Evolutionary conservation across 2,113 vertebrate species (phyloP).

Genomic region (Gavialis gangeticus): DNA sequence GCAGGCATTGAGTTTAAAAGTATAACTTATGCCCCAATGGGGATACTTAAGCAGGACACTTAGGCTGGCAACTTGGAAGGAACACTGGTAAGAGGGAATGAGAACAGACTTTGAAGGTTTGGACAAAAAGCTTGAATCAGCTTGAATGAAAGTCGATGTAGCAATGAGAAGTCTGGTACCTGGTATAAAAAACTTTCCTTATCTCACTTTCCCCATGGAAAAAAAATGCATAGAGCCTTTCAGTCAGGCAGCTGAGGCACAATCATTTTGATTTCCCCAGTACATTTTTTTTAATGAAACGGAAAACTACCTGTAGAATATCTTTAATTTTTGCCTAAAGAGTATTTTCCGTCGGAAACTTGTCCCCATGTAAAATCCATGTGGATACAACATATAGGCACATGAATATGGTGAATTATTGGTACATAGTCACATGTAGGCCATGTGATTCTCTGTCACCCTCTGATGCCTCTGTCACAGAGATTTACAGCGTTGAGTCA

Average conservation of each 20-base stretch:
- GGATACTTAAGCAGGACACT: neutral
- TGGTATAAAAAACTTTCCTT: neutral
- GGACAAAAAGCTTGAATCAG: neutral
- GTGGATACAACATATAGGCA: no score
- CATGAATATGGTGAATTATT: neutral
- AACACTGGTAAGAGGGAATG: neutral
- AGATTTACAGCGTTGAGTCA: neutral
- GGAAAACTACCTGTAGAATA: no score
- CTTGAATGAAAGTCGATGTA: neutral
- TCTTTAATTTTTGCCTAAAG: no score
- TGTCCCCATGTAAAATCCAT: no score
- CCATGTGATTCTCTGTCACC: neutral
- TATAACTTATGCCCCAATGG: no score
- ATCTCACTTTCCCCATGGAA: neutral
- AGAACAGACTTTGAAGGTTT: constrained; percentile 3
- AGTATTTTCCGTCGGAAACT: no score
- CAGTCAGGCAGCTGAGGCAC: no score
- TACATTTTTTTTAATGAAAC: no score
- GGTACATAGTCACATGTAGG: neutral
- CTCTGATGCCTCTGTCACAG: neutral
- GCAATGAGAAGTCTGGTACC: neutral
- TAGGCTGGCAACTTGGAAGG: neutral
- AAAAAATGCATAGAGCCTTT: no score
- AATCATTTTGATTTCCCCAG: no score
- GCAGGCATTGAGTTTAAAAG: no score